A percentile compares a stretch with the other conserved stretches of the same genome.
Conservation (phyloP, 1,140 invertebrate genomes). For the Diploscapter pachys region DNA sequence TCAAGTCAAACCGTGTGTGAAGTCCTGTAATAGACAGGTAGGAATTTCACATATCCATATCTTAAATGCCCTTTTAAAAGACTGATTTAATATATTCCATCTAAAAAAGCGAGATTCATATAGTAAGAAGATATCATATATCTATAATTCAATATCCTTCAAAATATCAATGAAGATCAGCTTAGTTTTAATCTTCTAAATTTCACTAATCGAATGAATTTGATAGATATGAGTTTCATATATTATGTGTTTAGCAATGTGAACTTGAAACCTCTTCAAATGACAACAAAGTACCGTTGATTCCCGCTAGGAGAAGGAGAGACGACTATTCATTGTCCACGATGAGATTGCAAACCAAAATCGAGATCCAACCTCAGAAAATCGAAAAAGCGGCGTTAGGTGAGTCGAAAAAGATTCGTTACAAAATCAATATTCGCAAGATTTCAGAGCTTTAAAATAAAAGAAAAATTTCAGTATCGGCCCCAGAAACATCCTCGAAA, state of each 20-base stretch:
- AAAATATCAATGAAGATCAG: conserved; percentile 2
- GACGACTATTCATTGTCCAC: neutral
- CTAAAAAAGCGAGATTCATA: neutral
- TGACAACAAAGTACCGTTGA: conserved; percentile 24
- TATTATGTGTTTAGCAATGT: conserved; percentile 12
- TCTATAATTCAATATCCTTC: neutral
- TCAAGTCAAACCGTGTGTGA: conserved; percentile 38
- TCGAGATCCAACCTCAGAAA: conserved; percentile 22
- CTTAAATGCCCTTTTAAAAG: conserved; percentile 2
- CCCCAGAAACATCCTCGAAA: neutral
- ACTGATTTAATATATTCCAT: neutral
- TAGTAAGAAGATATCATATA: neutral
- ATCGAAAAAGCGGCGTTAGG: conserved; percentile 14
- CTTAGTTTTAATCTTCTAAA: neutral
- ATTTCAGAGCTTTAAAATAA: neutral
- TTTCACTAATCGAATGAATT: neutral
- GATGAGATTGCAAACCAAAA: conserved; percentile 7
- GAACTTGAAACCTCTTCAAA: conserved; percentile 3
- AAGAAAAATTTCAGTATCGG: conserved; percentile 11
- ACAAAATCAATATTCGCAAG: neutral
- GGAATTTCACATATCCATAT: neutral
- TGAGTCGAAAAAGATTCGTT: neutral
- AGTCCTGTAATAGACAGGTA: conserved; percentile 33
- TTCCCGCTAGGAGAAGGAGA: conserved; percentile 2
- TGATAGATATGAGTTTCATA: neutral